Evolutionary conservation across 2,888 invertebrate species (phyloP), one percentile per base, ranked within the genome.

Genomic region (Parasteatoda lunata): DNA sequence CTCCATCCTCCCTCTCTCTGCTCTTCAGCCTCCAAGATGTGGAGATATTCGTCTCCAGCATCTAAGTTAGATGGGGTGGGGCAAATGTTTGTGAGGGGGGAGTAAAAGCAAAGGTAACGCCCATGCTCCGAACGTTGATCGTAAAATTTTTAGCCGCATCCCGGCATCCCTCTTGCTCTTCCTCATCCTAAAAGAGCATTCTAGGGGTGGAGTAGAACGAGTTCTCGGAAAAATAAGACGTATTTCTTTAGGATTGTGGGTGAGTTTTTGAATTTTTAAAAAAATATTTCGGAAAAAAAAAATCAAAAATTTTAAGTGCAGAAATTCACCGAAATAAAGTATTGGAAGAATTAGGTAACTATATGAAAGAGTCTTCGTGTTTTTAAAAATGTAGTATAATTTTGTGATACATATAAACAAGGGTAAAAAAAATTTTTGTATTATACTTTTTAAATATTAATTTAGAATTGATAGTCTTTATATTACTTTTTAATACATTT

Each of bases 121-220:
- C 79, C 72, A 71, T 76, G 71, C 52, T 84, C 77, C 68, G 75
- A 75, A 51, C 83, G 77, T 78, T 72, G 47, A 15, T 65, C 64
- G 48, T n/a, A 71, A 73, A 72, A 78, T 84, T 78, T 78, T 78
- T 71, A 59, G 59, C 59, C 9, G 78, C 85, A 84, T 86, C 80
- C 76, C 77, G 65, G 76, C 76, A 84, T 71, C 77, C 77, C 13
- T 47, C 52, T 15, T 48, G 68, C 52, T 70, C 75, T 69, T 75
- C 51, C 45, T 72, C 59, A 75, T 75, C 30, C 48, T 30, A 13
- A 77, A 66, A 52, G 73, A 75, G 71, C 71, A 59, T 71, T 75
- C 15, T 64, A 13, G 49, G 51, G 71, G 66, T 52, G 64, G 80
- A 71, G 73, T 80, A 64, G 78, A 70, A 70, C 65, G 64, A 73